A percentile compares a stretch with the other conserved stretches of the same genome.
phyloP scores from a whole-genome alignment of 2,888 invertebrate genomes.

The Pandemis heparana region DNA sequence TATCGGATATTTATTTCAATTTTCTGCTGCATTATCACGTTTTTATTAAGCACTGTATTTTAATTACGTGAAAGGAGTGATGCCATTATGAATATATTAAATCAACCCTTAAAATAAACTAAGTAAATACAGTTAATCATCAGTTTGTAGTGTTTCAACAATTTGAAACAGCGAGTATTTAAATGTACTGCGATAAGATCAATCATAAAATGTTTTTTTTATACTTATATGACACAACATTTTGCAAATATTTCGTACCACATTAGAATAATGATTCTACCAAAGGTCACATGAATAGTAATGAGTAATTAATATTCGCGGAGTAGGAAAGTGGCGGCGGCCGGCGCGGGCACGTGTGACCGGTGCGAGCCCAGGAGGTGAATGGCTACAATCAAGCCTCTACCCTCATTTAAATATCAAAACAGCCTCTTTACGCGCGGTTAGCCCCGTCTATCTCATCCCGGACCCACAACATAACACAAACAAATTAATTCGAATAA shows the following conservation, averaged over 20 bases:
- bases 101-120: neutral
- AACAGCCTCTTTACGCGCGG: conserved; percentile 76
- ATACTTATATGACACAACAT: neutral
- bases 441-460: conserved; percentile 64
- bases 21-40: conserved; percentile 23
- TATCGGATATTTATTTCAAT: conserved; percentile 44
- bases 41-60: conserved; percentile 22
- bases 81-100: neutral
- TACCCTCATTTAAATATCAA: conserved; percentile 84
- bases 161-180: too few relatives aligned
- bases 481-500: conserved; percentile 86
- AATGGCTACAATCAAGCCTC: conserved; percentile 75
- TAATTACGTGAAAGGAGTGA: neutral
- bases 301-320: conserved; percentile 51
- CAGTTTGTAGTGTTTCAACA: neutral
- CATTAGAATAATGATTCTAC: conserved; percentile 30
- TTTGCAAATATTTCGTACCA: neutral
- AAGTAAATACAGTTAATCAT: neutral
- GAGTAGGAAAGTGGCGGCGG: conserved; percentile 42
- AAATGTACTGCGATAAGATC: too few relatives aligned
- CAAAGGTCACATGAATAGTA: conserved; percentile 39
- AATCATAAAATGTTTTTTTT: neutral
- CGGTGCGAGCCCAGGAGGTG: conserved; percentile 52
- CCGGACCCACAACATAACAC: conserved; percentile 77
- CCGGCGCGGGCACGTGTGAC: conserved; percentile 7